Conservation (phyloP, 2,888 invertebrate species). For the Octodonta nipae region DNA sequence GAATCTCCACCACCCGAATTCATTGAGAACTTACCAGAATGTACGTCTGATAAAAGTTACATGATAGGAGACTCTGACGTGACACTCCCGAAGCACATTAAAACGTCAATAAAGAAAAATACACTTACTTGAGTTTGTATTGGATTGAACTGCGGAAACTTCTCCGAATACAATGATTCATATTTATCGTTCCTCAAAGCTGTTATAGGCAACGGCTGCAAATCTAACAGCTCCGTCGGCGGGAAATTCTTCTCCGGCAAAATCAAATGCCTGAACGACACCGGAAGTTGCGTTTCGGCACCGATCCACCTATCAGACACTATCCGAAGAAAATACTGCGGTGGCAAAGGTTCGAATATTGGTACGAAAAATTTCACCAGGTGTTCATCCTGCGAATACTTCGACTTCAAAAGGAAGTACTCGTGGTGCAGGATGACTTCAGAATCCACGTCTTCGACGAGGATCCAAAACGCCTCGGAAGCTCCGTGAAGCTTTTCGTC, state of each 20-base stretch:
- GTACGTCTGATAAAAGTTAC: too few relatives aligned
- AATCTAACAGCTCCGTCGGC: constrained; percentile 89
- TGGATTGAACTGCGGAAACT: constrained; percentile 90
- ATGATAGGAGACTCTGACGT: too few relatives aligned
- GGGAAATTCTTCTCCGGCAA: constrained; percentile 96
- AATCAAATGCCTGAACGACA: constrained; percentile 90
- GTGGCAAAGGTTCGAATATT: constrained; percentile 94
- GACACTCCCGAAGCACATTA: too few relatives aligned
- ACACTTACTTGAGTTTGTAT: constrained; percentile 99
- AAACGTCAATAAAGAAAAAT: too few relatives aligned
- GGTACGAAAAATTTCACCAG: constrained; percentile 95
- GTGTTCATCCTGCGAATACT: constrained; percentile 89
- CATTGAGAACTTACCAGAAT: too few relatives aligned
- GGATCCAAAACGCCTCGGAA: constrained; percentile 77
- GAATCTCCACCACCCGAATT: too few relatives aligned
- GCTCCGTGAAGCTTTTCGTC: constrained; percentile 82
- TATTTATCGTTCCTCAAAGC: constrained; percentile 78
- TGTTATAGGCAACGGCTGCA: constrained; percentile 89
- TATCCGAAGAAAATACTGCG: constrained; percentile 89
- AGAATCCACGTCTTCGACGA: constrained; percentile 77
- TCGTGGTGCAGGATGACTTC: constrained; percentile 91
- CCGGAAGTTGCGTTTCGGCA: constrained; percentile 88
- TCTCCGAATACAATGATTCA: constrained; percentile 72
- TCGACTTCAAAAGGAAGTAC: constrained; percentile 80
- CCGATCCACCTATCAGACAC: constrained; percentile 88